Conservation (phyloP, 1,140 invertebrate genomes). For the Hyphantria cunea region DNA sequence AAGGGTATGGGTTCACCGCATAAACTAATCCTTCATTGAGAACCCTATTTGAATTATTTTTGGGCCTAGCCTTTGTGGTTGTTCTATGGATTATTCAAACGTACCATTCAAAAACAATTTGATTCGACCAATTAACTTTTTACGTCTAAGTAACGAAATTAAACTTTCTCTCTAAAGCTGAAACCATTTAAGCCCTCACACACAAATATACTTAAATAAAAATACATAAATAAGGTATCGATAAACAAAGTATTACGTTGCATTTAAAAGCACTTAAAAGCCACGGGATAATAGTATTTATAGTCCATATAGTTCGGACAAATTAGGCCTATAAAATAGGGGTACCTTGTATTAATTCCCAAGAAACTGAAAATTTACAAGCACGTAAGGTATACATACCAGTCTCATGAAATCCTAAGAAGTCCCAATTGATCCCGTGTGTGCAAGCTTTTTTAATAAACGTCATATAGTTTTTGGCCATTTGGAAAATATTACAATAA, state of each 20-base stretch:
- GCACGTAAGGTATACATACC: no score
- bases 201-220: not conserved
- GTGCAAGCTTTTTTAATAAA: no score
- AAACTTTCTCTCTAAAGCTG: not conserved
- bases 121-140: slow-evolving; percentile 25
- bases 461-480: no score
- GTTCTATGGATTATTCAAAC: slow-evolving; percentile 31
- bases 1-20: slow-evolving; percentile 59
- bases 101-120: slow-evolving; percentile 27
- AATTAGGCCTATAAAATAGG: no score
- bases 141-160: slow-evolving; percentile 4
- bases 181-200: not conserved
- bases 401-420: no score
- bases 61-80: slow-evolving; percentile 21
- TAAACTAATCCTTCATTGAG: slow-evolving; percentile 60
- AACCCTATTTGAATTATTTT: slow-evolving; percentile 50
- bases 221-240: slow-evolving; percentile 1
- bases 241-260: slow-evolving; percentile 1
- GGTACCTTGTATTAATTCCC: no score
- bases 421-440: no score
- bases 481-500: no score
- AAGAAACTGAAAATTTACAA: no score
- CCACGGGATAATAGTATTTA: slow-evolving; percentile 16
- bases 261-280: slow-evolving; percentile 2
- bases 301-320: no score